These are phyloP conservation scores for Otus sunia DNA, from an alignment of 2,113 vertebrate species.

Conservation along the genomic window DNA sequence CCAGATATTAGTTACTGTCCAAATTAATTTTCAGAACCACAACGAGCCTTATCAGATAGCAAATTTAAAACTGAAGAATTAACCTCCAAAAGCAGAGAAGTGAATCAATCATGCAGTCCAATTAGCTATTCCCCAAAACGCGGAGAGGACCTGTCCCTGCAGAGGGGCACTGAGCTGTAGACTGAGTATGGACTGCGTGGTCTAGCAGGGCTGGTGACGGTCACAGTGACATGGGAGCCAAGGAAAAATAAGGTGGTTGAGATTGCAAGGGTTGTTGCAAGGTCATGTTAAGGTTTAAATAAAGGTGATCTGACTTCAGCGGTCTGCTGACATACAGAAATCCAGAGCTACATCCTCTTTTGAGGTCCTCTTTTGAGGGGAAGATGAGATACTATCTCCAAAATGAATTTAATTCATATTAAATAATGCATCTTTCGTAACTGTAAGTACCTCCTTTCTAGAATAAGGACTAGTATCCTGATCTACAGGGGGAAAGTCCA, in stretches of 20 bases:
- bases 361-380: too few relatives aligned
- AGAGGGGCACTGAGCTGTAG: neutral
- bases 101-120: neutral
- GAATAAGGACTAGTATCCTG: neutral
- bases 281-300: neutral
- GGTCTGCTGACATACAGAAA: neutral
- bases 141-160: neutral
- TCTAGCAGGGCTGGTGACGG: neutral
- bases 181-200: accelerated
- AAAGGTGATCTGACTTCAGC: neutral
- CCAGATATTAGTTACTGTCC: neutral
- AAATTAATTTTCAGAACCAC: neutral
- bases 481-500: neutral
- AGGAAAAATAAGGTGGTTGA: neutral
- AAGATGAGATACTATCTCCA: neutral
- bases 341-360: neutral
- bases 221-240: neutral
- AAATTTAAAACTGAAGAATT: neutral
- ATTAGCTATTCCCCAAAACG: neutral
- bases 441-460: neutral
- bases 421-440: neutral
- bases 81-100: neutral
- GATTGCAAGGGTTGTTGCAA: neutral
- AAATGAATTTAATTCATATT: neutral
- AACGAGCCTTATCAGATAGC: neutral